These are phyloP conservation scores for Erebia aethiops DNA, from an alignment of 2,888 invertebrate genomes.

Conservation along the genomic window DNA sequence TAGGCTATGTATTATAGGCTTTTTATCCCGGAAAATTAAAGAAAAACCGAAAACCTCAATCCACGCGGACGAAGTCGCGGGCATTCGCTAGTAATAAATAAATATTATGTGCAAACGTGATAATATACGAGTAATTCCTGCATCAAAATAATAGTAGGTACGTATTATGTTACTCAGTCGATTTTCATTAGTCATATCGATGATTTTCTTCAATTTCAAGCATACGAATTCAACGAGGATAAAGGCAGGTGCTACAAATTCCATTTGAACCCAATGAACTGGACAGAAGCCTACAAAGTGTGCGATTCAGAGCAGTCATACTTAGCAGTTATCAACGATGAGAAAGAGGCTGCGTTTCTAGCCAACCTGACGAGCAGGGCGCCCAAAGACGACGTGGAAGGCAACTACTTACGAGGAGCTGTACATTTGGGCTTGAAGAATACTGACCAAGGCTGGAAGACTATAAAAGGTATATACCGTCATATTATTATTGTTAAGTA, in stretches of 20 bases:
- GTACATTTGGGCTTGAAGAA: constrained; percentile 53
- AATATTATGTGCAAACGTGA: too few species aligned
- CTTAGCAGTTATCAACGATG: constrained; percentile 59
- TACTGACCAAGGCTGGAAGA: constrained; percentile 49
- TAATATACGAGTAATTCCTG: too few species aligned
- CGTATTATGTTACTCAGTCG: background rate
- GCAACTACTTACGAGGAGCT: constrained; percentile 47
- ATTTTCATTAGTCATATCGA: too few species aligned
- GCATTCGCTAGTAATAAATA: too few species aligned
- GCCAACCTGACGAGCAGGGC: constrained; percentile 51
- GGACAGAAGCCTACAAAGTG: constrained; percentile 59
- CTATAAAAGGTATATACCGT: constrained; percentile 60
- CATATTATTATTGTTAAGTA: too few species aligned
- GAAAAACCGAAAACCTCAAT: too few species aligned
- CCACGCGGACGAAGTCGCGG: too few species aligned
- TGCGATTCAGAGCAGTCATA: constrained; percentile 64
- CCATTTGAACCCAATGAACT: constrained; percentile 57
- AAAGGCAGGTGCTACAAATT: constrained; percentile 65
- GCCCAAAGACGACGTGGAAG: constrained; percentile 50
- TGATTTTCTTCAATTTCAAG: constrained; percentile 46
- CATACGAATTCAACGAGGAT: constrained; percentile 52
- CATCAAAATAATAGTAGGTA: background rate
- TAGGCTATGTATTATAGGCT: too few species aligned
- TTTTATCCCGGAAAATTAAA: too few species aligned
- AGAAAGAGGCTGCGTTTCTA: constrained; percentile 54